Conservation (phyloP, 1,140 invertebrate species). For the Tribolium madens region DNA sequence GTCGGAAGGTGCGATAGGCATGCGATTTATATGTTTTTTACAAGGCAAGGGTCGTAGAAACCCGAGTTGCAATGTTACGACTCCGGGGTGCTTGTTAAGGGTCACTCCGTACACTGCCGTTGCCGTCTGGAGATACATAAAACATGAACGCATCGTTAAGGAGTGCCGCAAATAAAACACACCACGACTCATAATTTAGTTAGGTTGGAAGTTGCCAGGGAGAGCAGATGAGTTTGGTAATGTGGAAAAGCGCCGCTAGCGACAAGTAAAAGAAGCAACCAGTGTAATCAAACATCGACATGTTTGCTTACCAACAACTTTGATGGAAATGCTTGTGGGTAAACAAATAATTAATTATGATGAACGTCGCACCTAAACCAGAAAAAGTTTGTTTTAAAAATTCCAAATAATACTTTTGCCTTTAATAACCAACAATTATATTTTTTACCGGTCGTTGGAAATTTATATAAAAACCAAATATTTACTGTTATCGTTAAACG, state of each 20-base stretch:
- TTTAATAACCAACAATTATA: too few relatives aligned
- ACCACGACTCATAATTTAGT: constrained; percentile 50
- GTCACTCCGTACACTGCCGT: constrained; percentile 34
- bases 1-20: constrained; percentile 17
- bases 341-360: constrained; percentile 1
- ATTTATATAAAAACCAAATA: too few relatives aligned
- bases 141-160: constrained; percentile 54
- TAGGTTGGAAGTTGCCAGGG: constrained; percentile 41
- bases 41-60: constrained; percentile 39
- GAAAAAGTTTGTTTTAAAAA: too few relatives aligned
- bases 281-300: constrained; percentile 31
- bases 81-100: constrained; percentile 49
- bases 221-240: constrained; percentile 13
- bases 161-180: constrained; percentile 52
- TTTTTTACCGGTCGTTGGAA: too few relatives aligned
- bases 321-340: constrained; percentile 17
- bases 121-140: constrained; percentile 51
- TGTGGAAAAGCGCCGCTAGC: constrained; percentile 19
- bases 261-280: constrained; percentile 29
- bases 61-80: constrained; percentile 13
- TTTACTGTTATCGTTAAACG: too few relatives aligned
- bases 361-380: background rate
- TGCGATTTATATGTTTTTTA: constrained; percentile 36
- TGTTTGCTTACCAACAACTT: constrained; percentile 22
- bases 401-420: too few relatives aligned